Evolutionary conservation across 2,113 vertebrate genomes (phyloP).

Genomic region (Terrapene triunguis): DNA sequence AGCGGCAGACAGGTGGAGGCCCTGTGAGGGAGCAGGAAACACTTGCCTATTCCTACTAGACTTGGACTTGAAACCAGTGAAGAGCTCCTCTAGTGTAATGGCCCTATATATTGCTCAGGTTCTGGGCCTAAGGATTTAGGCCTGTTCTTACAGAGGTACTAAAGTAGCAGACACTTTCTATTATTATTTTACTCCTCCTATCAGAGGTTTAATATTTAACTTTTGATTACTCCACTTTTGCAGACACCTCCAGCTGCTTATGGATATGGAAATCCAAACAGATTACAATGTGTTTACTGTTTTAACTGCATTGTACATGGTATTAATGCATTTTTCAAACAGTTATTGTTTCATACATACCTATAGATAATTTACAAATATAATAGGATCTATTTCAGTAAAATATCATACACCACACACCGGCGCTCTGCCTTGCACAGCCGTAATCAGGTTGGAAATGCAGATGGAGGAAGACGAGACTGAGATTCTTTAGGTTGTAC

Average conservation of each 20-base stretch:
- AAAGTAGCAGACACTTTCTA: neutral
- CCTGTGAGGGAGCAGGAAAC: neutral
- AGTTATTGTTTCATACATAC: fast-evolving
- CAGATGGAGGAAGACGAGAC: neutral
- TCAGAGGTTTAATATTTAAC: neutral
- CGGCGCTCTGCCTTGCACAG: neutral
- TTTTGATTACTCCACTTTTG: neutral
- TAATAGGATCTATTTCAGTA: neutral
- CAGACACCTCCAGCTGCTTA: neutral
- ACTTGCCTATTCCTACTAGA: neutral
- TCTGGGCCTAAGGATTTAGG: neutral
- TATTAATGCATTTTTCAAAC: neutral
- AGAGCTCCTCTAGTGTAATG: neutral
- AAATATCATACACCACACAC: neutral
- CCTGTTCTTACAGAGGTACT: neutral
- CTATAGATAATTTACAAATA: neutral
- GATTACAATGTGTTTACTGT: neutral
- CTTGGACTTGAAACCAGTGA: neutral
- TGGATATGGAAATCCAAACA: fast-evolving
- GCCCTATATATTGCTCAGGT: neutral
- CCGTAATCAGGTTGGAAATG: neutral
- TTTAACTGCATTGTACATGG: fast-evolving
- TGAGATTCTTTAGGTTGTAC: neutral
- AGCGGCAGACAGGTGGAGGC: neutral
- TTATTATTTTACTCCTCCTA: neutral